These are phyloP conservation scores for Drosophila mauritiana DNA, from an alignment of 1,140 invertebrate genomes.

Conservation along the genomic window DNA sequence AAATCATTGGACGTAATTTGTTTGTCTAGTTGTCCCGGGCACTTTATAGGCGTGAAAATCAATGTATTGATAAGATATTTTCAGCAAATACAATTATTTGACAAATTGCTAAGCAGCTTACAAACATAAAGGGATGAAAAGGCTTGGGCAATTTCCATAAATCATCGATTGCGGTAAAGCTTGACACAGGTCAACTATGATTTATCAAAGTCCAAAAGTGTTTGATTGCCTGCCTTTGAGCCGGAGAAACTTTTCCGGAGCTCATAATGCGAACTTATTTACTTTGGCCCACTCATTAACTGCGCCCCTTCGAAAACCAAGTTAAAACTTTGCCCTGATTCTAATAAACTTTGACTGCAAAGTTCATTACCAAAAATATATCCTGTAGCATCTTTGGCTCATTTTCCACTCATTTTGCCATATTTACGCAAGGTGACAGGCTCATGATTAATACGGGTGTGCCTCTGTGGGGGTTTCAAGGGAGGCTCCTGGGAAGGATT, in stretches of 20 bases:
- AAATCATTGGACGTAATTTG: constrained; percentile 65
- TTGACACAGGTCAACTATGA: constrained; percentile 42
- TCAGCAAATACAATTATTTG: constrained; percentile 59
- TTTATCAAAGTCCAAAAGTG: constrained; percentile 58
- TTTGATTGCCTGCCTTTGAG: constrained; percentile 50
- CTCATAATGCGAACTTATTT: constrained; percentile 46
- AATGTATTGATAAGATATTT: constrained; percentile 47
- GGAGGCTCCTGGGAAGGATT: no score
- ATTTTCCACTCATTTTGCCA: constrained; percentile 75
- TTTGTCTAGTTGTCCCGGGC: constrained; percentile 38
- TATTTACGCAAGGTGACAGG: constrained; percentile 79
- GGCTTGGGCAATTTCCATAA: constrained; percentile 30
- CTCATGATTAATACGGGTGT: constrained; percentile 71
- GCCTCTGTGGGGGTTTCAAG: not conserved
- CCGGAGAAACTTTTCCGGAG: constrained; percentile 12
- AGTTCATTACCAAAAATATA: constrained; percentile 65
- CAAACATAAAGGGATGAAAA: constrained; percentile 8
- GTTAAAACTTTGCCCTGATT: constrained; percentile 53
- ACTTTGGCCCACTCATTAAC: constrained; percentile 57
- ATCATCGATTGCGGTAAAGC: constrained; percentile 26
- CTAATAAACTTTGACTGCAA: constrained; percentile 62
- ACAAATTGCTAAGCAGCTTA: constrained; percentile 59
- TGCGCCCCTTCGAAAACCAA: constrained; percentile 26
- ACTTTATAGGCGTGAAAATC: constrained; percentile 50
- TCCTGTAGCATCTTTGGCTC: constrained; percentile 49